phyloP scores from a whole-genome alignment of 2,888 invertebrate genomes.

The Sepioteuthis lessoniana region DNA sequence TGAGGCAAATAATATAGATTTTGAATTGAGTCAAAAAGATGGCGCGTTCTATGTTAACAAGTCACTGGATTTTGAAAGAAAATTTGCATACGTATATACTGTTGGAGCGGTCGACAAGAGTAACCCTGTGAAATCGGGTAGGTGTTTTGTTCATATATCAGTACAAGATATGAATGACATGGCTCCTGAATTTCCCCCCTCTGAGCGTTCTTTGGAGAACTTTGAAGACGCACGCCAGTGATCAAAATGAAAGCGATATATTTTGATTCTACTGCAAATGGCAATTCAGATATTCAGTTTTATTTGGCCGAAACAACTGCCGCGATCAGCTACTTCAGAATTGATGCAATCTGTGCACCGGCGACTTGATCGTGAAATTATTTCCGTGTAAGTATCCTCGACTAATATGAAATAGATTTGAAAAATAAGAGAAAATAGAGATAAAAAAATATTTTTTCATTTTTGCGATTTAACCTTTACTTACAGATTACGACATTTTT shows the following conservation, averaged over 20 bases:
- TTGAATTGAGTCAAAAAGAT: constrained; percentile 58
- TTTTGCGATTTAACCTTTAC: too few relatives aligned
- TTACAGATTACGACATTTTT: too few relatives aligned
- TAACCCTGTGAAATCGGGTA: constrained; percentile 56
- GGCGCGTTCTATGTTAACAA: constrained; percentile 59
- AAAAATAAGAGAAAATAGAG: background rate
- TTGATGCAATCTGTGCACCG: constrained; percentile 56
- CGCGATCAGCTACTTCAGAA: constrained; percentile 54
- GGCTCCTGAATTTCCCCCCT: constrained; percentile 58
- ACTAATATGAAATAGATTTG: background rate
- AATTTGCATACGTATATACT: constrained; percentile 57
- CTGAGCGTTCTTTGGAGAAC: constrained; percentile 56
- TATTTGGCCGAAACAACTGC: constrained; percentile 49
- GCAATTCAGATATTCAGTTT: constrained; percentile 64
- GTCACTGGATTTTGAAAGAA: constrained; percentile 63
- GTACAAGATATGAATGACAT: constrained; percentile 66
- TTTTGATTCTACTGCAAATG: constrained; percentile 61
- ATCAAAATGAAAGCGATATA: constrained; percentile 61
- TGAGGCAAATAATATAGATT: constrained; percentile 56
- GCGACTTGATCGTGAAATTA: constrained; percentile 63
- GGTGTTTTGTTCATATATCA: constrained; percentile 57
- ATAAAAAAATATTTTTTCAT: background rate
- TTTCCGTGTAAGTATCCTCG: background rate
- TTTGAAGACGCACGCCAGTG: constrained; percentile 59
- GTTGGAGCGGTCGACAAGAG: constrained; percentile 64